Evolutionary conservation across 2,113 vertebrate genomes (phyloP).

Genomic region (Cryptomyrus ogoouensis): DNA sequence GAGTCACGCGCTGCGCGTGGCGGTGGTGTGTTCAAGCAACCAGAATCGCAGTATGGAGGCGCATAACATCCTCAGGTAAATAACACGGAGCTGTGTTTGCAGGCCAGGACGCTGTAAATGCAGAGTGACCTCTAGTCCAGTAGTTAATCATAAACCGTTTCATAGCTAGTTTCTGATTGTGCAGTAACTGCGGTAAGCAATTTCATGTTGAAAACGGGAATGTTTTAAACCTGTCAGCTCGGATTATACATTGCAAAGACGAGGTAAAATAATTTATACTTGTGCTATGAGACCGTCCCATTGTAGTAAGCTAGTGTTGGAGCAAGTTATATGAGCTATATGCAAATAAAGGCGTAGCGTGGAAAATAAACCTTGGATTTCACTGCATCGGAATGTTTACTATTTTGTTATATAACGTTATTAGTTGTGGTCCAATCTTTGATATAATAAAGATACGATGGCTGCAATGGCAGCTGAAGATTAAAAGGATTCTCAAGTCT

Average conservation of each 20-base stretch:
- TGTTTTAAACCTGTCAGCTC: neutral
- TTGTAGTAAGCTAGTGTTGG: neutral
- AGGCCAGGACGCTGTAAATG: neutral
- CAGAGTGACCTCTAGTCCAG: neutral
- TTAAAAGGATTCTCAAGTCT: neutral
- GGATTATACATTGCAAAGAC: neutral
- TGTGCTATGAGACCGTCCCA: neutral
- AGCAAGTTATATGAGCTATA: neutral
- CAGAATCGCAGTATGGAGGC: slow-evolving; percentile 99
- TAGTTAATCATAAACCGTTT: neutral
- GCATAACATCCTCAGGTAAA: slow-evolving; percentile 99
- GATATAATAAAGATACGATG: neutral
- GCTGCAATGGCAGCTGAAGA: neutral
- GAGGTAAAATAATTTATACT: neutral
- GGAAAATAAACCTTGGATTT: neutral
- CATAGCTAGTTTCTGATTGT: neutral
- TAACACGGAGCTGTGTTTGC: neutral
- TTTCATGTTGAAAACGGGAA: neutral
- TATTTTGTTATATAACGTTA: neutral
- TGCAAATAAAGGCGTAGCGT: neutral
- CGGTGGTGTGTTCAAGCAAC: slow-evolving; percentile 96
- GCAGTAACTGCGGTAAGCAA: neutral
- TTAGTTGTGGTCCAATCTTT: neutral
- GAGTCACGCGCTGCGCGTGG: slow-evolving; percentile 79
- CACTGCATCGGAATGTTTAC: neutral